Conservation (phyloP, 2,113 vertebrate species). For the Hyperoodon ampullatus region DNA sequence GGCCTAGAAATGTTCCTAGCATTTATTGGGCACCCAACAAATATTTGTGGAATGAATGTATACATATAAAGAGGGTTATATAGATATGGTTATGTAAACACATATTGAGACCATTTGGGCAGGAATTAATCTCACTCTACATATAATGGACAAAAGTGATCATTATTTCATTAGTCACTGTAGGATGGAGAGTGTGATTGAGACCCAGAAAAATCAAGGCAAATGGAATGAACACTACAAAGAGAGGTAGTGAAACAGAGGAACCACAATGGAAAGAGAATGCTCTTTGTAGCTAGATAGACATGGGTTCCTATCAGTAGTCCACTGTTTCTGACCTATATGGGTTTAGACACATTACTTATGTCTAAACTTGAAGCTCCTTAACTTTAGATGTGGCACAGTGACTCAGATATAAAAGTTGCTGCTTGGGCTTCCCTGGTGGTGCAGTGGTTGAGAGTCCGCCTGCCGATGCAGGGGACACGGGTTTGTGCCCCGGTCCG, state of each 20-base stretch:
- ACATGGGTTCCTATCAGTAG: accelerated
- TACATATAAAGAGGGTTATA: background rate
- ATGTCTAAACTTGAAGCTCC: background rate
- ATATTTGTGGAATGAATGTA: background rate
- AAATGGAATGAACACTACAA: background rate
- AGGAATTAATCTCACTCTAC: background rate
- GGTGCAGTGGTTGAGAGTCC: too few relatives aligned
- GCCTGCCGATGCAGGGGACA: too few relatives aligned
- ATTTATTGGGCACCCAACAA: background rate
- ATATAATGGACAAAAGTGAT: background rate
- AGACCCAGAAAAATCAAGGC: background rate
- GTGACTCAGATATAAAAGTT: background rate
- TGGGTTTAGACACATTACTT: background rate
- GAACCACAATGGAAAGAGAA: background rate
- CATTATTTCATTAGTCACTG: background rate
- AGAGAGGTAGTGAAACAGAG: background rate
- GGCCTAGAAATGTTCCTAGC: background rate
- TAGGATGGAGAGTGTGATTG: background rate
- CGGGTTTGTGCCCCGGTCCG: too few relatives aligned
- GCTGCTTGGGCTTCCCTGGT: too few relatives aligned
- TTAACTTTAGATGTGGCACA: background rate
- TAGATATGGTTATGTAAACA: background rate
- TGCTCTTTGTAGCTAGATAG: background rate
- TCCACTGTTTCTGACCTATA: background rate
- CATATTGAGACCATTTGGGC: background rate